These are phyloP conservation scores for Enoplosus armatus DNA, from an alignment of 2,797 vertebrate species.

Conservation along the genomic window DNA sequence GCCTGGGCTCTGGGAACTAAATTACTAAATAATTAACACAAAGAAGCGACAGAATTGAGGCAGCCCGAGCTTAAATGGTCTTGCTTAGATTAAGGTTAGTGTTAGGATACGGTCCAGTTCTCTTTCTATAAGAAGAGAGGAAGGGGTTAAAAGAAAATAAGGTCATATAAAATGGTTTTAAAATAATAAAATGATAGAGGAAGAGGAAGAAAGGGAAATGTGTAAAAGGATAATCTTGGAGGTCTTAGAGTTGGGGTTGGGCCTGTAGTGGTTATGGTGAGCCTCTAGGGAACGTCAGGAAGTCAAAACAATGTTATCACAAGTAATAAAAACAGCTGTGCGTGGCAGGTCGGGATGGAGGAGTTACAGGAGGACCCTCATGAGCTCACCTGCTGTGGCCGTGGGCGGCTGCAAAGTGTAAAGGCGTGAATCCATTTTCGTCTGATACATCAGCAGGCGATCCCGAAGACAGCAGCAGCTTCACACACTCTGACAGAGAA, in stretches of 20 bases:
- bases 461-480: constrained; percentile 94
- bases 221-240: too few relatives aligned
- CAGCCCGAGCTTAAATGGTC: too few relatives aligned
- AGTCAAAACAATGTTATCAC: neutral
- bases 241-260: neutral
- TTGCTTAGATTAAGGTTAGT: neutral
- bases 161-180: too few relatives aligned
- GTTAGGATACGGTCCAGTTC: too few relatives aligned
- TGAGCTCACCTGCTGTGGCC: constrained; percentile 89
- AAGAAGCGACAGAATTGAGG: too few relatives aligned
- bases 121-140: too few relatives aligned
- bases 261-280: neutral
- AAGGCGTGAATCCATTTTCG: constrained; percentile 93
- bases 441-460: constrained; percentile 90
- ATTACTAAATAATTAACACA: too few relatives aligned
- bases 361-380: neutral
- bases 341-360: neutral
- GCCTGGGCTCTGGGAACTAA: neutral
- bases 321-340: neutral
- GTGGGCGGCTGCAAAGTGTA: constrained; percentile 92
- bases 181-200: too few relatives aligned
- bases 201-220: too few relatives aligned
- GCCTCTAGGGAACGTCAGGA: neutral
- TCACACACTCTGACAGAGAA: constrained; percentile 90
- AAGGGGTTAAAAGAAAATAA: too few relatives aligned